phyloP scores from a whole-genome alignment of 2,797 vertebrate genomes.

The Ctenochaetus hawaiiensis region DNA sequence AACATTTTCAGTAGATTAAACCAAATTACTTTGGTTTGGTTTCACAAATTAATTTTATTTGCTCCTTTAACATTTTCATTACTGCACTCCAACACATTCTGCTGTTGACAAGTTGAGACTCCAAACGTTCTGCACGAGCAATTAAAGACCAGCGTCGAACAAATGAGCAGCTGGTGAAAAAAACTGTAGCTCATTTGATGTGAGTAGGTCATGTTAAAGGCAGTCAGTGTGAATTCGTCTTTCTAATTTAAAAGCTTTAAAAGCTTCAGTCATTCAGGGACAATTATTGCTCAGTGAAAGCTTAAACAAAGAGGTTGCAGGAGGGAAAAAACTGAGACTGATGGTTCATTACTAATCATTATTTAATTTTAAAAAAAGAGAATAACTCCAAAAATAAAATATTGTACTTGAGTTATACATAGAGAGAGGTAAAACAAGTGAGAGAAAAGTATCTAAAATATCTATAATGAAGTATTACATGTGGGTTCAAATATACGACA shows the following conservation, averaged over 20 bases:
- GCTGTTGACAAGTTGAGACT: conserved; percentile 50
- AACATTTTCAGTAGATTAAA: conserved; percentile 24
- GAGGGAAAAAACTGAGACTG: conserved; percentile 24
- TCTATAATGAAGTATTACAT: conserved; percentile 35
- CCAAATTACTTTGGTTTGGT: conserved; percentile 21
- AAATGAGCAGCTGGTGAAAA: conserved; percentile 64
- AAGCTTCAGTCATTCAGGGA: conserved; percentile 31
- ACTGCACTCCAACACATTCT: conserved; percentile 30
- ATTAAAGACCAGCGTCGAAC: conserved; percentile 61
- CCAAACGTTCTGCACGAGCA: conserved; percentile 25
- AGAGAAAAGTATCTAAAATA: conserved; percentile 12
- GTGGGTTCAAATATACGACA: background rate
- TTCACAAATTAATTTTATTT: conserved; percentile 49
- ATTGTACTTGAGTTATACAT: background rate
- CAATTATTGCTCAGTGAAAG: conserved; percentile 51
- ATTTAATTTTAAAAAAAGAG: conserved; percentile 14
- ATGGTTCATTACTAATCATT: conserved; percentile 15
- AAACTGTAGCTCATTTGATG: conserved; percentile 46
- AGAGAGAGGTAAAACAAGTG: background rate
- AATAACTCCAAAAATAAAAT: conserved; percentile 13
- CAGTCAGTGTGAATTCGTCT: conserved; percentile 40
- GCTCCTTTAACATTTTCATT: conserved; percentile 39
- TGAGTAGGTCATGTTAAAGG: conserved; percentile 32
- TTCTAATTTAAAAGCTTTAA: conserved; percentile 35
- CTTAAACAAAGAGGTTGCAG: conserved; percentile 29